Evolutionary conservation across 1,140 invertebrate species (phyloP).

Genomic region (Camponotus floridanus): DNA sequence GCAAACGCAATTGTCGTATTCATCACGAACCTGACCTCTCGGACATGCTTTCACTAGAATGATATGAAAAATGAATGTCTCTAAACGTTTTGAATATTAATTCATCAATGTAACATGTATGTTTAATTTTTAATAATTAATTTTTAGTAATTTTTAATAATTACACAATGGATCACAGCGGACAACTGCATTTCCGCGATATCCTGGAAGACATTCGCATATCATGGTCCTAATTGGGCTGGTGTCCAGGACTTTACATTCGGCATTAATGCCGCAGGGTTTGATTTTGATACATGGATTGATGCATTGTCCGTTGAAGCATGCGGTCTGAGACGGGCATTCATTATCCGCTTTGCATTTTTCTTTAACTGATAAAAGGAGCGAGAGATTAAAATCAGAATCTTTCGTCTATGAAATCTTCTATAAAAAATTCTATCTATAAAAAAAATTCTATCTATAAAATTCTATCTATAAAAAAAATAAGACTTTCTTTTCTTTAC

Average conservation of each 20-base stretch:
- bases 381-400: neutral
- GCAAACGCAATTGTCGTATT: conserved; percentile 91
- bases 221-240: conserved; percentile 94
- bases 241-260: conserved; percentile 93
- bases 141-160: neutral
- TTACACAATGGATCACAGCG: conserved; percentile 90
- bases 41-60: conserved; percentile 88
- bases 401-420: neutral
- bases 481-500: conserved; percentile 73
- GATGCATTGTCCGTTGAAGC: conserved; percentile 92
- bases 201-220: conserved; percentile 94
- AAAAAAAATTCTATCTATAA: no score
- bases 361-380: conserved; percentile 82
- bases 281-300: conserved; percentile 93
- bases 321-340: conserved; percentile 93
- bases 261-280: conserved; percentile 93
- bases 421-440: neutral
- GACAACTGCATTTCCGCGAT: conserved; percentile 92
- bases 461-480: neutral
- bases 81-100: neutral
- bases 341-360: conserved; percentile 92
- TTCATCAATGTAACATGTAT: neutral
- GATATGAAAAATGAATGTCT: conserved; percentile 39
- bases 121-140: conserved; percentile 74
- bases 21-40: conserved; percentile 90